Evolutionary conservation across 2,888 invertebrate genomes (phyloP).

Genomic region (Pterostichus niger): DNA sequence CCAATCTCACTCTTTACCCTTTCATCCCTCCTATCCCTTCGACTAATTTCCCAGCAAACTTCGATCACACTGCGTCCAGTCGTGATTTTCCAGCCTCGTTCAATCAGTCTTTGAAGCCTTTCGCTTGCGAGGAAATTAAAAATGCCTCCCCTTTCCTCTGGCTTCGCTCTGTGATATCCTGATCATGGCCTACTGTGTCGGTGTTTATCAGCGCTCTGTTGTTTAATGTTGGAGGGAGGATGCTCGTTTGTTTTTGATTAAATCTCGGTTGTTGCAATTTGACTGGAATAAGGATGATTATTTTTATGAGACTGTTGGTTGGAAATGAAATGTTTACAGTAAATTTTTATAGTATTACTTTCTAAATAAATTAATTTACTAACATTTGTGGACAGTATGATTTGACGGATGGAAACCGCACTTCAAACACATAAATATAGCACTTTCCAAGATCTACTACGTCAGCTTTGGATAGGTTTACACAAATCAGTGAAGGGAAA

Average conservation of each 20-base stretch:
- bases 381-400: too few relatives aligned
- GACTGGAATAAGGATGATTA: conserved; percentile 18
- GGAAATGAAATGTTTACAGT: neutral
- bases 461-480: too few relatives aligned
- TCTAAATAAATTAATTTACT: too few relatives aligned
- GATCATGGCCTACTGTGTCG: conserved; percentile 42
- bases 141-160: conserved; percentile 1
- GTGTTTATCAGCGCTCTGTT: conserved; percentile 46
- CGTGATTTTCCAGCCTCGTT: conserved; percentile 21
- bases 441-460: too few relatives aligned
- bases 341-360: too few relatives aligned
- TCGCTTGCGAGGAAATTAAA: conserved; percentile 53
- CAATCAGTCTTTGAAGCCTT: conserved; percentile 58
- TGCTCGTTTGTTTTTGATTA: conserved; percentile 47
- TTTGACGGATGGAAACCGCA: too few relatives aligned
- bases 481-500: too few relatives aligned
- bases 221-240: conserved; percentile 12
- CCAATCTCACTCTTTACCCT: conserved; percentile 4
- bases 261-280: conserved; percentile 22
- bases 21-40: neutral
- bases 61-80: neutral
- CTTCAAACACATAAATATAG: too few relatives aligned
- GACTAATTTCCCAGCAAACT: neutral
- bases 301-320: conserved; percentile 2
- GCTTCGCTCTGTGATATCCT: conserved; percentile 26